Base-by-base conservation (phyloP, 2,888 invertebrate genomes). In the Pocota personata region DNA sequence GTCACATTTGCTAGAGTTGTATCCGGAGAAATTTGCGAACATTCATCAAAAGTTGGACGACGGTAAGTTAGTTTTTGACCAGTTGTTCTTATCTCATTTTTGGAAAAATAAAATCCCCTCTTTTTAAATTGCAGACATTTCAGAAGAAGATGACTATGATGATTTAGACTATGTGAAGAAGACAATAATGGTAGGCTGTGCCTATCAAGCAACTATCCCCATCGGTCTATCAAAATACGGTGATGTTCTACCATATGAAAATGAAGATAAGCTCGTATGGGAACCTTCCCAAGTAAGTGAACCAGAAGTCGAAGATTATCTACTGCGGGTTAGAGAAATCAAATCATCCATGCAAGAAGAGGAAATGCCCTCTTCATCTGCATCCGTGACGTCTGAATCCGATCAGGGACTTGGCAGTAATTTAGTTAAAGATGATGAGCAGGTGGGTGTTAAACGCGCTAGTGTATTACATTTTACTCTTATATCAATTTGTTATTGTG, bases 261-360 rank as follows among this genome's bases (percentile, higher is more conserved):
- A 98, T 93, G 98, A 98, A 91, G 98, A 98, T 91, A 97, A 98
- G 92, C 94, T 98, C 67, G 93, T 99, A 8, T 99, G 99, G 98
- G 97, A 98, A 91, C 98, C 98, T 0, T 94, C 94, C 88, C 95
- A 95, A 87, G 93, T 98, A 72, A 94, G 94, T 37, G 95, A 96
- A 90, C 93, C 93, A 50, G 94, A 95, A 79, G 96, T 97, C 19
- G 97, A 98, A 90, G 95, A 96, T 52, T 98, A 97, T 91, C 94
- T 98, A 90, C 94, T 93, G 1, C 91, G 91, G 57, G 90, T 91
- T 2, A 89, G 90, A 35, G 92, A 92, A 57, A 89, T 89, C 1
- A 89, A 90, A 32, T 88, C 89, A 5, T 46, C 88, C 10, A 37
- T 76, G 3, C 71, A 64, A 35, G 86, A 86, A 16, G 80, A 82